phyloP scores from a whole-genome alignment of 2,113 vertebrate genomes.

The Chionomys nivalis region DNA sequence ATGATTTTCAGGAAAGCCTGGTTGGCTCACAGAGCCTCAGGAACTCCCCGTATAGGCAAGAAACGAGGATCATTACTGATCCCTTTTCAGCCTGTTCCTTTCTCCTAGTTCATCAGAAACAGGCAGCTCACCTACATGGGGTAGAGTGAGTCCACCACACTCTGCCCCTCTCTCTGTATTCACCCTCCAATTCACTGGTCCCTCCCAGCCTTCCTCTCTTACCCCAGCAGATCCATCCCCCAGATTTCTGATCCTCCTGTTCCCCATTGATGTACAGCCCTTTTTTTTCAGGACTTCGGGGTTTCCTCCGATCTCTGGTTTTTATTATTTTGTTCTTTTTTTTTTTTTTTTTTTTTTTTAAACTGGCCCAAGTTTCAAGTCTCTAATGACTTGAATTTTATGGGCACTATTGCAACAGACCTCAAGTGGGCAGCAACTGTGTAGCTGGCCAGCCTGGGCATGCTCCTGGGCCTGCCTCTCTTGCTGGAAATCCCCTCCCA shows the following conservation, averaged over 20 bases:
- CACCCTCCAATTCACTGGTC: background rate
- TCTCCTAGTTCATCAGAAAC: background rate
- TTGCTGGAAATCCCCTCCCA: constrained; percentile 74
- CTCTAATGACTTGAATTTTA: constrained; percentile 58
- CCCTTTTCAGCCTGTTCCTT: too few relatives aligned
- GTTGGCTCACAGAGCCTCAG: background rate
- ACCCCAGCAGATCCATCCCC: background rate
- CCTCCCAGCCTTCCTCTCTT: background rate
- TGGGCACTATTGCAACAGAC: constrained; percentile 55
- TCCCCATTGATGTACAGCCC: constrained; percentile 13
- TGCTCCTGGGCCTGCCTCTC: constrained; percentile 62
- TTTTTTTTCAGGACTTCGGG: constrained; percentile 22
- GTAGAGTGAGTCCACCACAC: background rate
- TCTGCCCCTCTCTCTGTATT: background rate
- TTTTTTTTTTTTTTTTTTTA: background rate
- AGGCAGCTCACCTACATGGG: background rate
- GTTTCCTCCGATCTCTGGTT: background rate
- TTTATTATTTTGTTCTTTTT: too few relatives aligned
- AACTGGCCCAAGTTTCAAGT: constrained; percentile 18
- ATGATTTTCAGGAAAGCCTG: background rate
- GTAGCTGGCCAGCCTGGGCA: constrained; percentile 61
- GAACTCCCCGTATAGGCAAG: fast-evolving
- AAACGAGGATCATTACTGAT: background rate
- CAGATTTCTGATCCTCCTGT: background rate
- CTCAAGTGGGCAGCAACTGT: constrained; percentile 39